Percentiles rank a stretch among this genome's conserved stretches.
Conservation (phyloP, 30 jellyfish, hydroid and myxozoan species). For the Mastigias papua region DNA sequence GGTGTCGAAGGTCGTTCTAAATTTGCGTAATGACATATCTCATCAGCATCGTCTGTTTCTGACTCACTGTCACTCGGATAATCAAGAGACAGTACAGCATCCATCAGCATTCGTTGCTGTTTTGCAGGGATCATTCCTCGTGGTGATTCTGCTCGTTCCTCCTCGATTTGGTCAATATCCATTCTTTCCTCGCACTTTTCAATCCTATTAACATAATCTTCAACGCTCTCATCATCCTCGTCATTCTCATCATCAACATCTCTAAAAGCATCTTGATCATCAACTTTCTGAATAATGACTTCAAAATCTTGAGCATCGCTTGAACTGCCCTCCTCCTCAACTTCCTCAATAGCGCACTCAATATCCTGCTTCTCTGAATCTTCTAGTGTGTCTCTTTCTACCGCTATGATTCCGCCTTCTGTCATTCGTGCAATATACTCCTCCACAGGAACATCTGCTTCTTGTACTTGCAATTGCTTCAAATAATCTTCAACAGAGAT, state of each 20-base stretch:
- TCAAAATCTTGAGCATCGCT: background rate
- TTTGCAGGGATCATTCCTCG: conserved; percentile 71
- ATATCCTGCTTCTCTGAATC: background rate
- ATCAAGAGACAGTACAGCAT: conserved; percentile 63
- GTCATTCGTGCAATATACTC: conserved; percentile 44
- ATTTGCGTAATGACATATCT: conserved; percentile 56
- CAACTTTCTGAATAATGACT: background rate
- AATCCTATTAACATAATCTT: background rate
- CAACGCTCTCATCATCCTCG: background rate
- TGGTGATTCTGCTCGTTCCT: conserved; percentile 36
- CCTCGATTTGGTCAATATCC: conserved; percentile 5
- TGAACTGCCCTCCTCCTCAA: background rate
- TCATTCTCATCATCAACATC: background rate
- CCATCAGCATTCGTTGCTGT: conserved; percentile 73
- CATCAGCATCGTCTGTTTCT: conserved; percentile 38
- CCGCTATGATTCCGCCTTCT: background rate
- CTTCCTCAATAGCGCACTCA: background rate
- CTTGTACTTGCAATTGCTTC: conserved; percentile 10
- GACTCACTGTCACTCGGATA: conserved; percentile 73
- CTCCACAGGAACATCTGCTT: conserved; percentile 24
- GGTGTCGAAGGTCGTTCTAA: conserved; percentile 62
- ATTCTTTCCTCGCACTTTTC: background rate
- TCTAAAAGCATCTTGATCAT: background rate
- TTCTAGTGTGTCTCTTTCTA: background rate
- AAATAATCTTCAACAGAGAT: conserved; percentile 61